phyloP scores from a whole-genome alignment of 2,113 vertebrate species.

The Salvelinus sp. region DNA sequence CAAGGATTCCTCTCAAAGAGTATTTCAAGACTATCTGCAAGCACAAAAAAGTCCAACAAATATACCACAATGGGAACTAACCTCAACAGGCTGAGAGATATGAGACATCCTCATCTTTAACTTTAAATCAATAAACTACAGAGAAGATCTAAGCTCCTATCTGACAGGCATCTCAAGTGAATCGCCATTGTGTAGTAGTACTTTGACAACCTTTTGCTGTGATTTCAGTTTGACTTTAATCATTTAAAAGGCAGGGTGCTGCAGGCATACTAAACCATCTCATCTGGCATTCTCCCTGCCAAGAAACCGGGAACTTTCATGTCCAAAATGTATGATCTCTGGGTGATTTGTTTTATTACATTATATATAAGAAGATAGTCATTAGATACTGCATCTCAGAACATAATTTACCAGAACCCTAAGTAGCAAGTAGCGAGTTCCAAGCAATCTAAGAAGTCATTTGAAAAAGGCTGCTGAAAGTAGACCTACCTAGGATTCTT shows the following conservation, averaged over 20 bases:
- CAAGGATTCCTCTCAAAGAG: not conserved
- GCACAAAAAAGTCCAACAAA: not conserved
- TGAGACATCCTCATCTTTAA: not conserved
- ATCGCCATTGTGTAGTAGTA: not conserved
- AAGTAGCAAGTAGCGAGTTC: not conserved
- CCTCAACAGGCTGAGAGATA: not conserved
- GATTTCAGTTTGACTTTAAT: constrained; percentile 1
- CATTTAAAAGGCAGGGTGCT: not conserved
- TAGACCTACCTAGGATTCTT: not conserved
- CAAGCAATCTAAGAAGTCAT: not conserved
- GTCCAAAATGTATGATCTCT: constrained; percentile 11
- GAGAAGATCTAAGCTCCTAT: not conserved
- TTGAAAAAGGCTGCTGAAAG: not conserved
- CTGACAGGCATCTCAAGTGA: not conserved
- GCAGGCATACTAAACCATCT: constrained; percentile 24
- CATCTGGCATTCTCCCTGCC: constrained; percentile 18
- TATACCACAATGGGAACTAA: not conserved
- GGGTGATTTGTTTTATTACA: not conserved
- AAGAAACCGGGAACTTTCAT: constrained; percentile 16
- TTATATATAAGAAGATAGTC: not conserved
- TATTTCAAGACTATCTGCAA: not conserved
- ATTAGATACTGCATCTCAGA: not conserved
- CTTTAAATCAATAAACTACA: not conserved
- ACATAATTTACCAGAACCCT: not conserved
- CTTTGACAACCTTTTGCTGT: not conserved